Percentiles rank a stretch among this genome's conserved stretches.
Evolutionary conservation across 2,888 invertebrate species (phyloP).

Genomic region (Stenolophus ochropezus): DNA sequence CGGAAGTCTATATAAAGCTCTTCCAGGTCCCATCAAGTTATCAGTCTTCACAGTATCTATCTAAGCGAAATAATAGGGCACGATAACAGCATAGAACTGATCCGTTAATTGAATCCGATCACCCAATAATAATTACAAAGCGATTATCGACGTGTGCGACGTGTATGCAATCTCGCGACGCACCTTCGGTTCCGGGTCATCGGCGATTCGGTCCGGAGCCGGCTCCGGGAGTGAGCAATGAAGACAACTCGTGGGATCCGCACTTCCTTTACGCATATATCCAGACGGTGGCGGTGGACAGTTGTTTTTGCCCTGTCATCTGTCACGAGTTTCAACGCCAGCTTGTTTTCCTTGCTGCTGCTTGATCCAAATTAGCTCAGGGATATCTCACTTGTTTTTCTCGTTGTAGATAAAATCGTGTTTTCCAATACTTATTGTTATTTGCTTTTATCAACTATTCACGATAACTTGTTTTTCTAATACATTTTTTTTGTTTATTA

Average conservation of each 20-base stretch:
- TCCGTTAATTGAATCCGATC: neutral
- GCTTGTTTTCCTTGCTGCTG: too few relatives aligned
- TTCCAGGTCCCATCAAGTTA: neutral
- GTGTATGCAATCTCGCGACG: constrained; percentile 29
- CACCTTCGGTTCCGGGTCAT: constrained; percentile 29
- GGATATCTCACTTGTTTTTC: too few relatives aligned
- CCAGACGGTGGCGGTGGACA: neutral
- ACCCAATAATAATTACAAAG: constrained; percentile 8
- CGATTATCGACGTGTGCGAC: constrained; percentile 3
- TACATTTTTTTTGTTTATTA: too few relatives aligned
- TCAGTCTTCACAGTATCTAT: neutral
- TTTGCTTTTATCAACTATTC: too few relatives aligned
- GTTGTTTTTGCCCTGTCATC: constrained; percentile 48
- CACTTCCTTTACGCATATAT: neutral
- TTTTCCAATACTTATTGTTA: too few relatives aligned
- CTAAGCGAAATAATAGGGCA: neutral
- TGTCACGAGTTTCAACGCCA: constrained; percentile 40
- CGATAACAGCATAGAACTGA: neutral
- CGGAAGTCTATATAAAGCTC: too few relatives aligned
- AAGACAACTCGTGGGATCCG: neutral
- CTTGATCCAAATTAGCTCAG: too few relatives aligned
- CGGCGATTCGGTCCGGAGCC: neutral
- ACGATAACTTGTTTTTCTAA: too few relatives aligned
- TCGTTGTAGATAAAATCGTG: too few relatives aligned
- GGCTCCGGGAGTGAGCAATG: neutral